Conservation (phyloP, 1,140 invertebrate genomes). For the Triops longicaudatus region DNA sequence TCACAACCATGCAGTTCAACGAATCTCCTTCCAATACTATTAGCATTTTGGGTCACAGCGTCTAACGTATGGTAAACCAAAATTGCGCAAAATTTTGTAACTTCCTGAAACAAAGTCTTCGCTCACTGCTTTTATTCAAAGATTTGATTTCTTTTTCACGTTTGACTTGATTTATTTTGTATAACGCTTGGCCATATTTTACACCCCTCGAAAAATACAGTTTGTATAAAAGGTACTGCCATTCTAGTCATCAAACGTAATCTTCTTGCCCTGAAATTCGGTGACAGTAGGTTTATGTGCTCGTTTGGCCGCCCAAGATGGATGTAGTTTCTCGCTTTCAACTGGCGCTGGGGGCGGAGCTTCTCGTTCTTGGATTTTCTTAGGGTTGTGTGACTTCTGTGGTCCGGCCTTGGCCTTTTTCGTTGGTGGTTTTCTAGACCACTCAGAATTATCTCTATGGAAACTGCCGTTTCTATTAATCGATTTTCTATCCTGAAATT, state of each 20-base stretch:
- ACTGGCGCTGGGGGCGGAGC: background rate
- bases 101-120: background rate
- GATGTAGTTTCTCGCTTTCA: background rate
- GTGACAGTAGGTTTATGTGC: background rate
- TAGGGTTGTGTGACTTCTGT: background rate
- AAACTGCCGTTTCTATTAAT: background rate
- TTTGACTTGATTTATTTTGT: background rate
- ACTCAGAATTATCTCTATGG: background rate
- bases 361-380: too few relatives aligned
- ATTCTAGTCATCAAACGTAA: background rate
- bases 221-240: background rate
- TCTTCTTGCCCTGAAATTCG: background rate
- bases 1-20: background rate
- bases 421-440: background rate
- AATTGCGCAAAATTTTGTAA: background rate
- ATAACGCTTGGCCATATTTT: slow-evolving; percentile 1
- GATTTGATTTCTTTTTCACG: background rate
- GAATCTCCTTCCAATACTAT: slow-evolving; percentile 3
- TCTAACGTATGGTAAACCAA: background rate
- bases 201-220: background rate
- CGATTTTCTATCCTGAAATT: background rate
- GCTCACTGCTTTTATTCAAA: too few relatives aligned
- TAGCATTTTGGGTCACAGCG: background rate
- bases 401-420: background rate
- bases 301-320: background rate